Conservation (phyloP, 2,113 vertebrate species). For the Collichthys lucidus region DNA sequence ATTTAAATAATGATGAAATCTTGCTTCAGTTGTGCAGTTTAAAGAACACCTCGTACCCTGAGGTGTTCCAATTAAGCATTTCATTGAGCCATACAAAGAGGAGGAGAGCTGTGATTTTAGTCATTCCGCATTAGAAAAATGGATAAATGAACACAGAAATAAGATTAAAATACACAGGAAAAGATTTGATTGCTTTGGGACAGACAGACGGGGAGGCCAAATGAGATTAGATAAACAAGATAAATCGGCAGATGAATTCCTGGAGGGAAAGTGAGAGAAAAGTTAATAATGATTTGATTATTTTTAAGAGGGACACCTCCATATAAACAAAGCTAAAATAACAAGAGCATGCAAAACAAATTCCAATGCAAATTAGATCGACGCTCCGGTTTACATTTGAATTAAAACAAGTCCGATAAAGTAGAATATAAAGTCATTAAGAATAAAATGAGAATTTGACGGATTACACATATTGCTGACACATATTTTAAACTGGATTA, state of each 20-base stretch:
- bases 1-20: neutral
- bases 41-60: neutral
- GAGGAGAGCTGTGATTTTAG: neutral
- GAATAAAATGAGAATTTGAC: neutral
- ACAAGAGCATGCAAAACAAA: neutral
- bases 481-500: neutral
- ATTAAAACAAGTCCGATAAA: neutral
- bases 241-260: conserved; percentile 7
- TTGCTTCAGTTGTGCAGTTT: neutral
- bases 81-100: neutral
- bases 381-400: neutral
- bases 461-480: neutral
- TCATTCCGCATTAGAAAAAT: neutral
- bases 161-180: conserved; percentile 16
- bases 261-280: neutral
- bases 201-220: neutral
- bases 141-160: conserved; percentile 5
- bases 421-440: neutral
- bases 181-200: conserved; percentile 5
- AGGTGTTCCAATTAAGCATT: neutral
- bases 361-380: neutral
- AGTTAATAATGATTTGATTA: conserved; percentile 21
- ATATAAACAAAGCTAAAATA: neutral
- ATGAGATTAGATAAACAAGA: conserved; percentile 32
- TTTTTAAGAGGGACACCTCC: neutral